Percentiles rank a stretch among this genome's conserved stretches.
phyloP scores from a whole-genome alignment of 2,888 invertebrate species.

The Crossocerus cetratus region DNA sequence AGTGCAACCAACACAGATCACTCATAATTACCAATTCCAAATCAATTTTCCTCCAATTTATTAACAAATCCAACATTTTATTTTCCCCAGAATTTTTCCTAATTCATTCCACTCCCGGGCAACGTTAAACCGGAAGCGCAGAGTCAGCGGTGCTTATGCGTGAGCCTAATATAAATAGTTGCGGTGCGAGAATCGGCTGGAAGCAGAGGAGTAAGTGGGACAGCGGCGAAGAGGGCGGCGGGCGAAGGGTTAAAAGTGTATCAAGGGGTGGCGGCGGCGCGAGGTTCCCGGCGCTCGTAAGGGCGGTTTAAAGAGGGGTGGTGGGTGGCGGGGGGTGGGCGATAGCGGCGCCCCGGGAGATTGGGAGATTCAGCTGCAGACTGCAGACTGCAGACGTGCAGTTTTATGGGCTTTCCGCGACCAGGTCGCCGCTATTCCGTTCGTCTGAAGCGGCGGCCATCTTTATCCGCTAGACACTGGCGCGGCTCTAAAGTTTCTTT shows the following conservation, averaged over 20 bases:
- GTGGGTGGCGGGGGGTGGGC: slow-evolving; percentile 2
- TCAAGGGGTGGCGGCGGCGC: not conserved
- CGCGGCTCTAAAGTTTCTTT: slow-evolving; percentile 42
- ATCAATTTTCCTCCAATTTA: too few relatives aligned
- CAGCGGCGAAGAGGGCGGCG: not conserved
- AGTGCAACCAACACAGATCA: too few relatives aligned
- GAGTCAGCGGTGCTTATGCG: too few relatives aligned
- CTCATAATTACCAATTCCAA: too few relatives aligned
- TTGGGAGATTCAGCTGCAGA: slow-evolving; percentile 59
- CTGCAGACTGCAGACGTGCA: slow-evolving; percentile 58
- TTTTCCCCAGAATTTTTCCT: too few relatives aligned
- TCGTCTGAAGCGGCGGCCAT: slow-evolving; percentile 62
- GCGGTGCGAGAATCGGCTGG: too few relatives aligned
- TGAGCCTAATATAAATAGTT: too few relatives aligned
- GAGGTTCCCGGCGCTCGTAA: slow-evolving; percentile 12
- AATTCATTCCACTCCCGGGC: too few relatives aligned
- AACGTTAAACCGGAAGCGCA: too few relatives aligned
- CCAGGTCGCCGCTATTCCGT: slow-evolving; percentile 60
- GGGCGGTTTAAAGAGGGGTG: slow-evolving; percentile 22
- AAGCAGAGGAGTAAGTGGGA: too few relatives aligned
- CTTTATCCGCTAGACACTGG: slow-evolving; percentile 32
- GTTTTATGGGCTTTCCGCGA: slow-evolving; percentile 71
- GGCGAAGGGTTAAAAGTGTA: not conserved
- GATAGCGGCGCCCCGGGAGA: slow-evolving; percentile 36
- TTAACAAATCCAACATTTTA: too few relatives aligned